Evolutionary conservation across 2,797 vertebrate species (phyloP).

Genomic region (Epinephelus malabaricus): DNA sequence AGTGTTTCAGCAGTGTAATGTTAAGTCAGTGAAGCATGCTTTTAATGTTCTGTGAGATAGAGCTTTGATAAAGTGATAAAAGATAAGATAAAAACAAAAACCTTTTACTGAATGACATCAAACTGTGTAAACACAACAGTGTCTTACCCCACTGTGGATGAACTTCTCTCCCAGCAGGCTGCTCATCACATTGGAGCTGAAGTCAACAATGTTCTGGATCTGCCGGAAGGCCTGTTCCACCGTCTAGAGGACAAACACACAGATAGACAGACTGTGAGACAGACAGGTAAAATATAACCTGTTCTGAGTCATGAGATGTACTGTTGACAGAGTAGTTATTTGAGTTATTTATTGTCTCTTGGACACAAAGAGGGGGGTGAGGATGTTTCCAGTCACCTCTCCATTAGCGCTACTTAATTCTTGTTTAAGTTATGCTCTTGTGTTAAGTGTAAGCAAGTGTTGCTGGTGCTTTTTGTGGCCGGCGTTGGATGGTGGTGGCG

Average conservation of each 20-base stretch:
- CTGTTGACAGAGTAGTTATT: neutral
- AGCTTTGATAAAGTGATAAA: neutral
- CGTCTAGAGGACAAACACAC: conserved; percentile 83
- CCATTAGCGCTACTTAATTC: too few species aligned
- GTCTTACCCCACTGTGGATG: conserved; percentile 93
- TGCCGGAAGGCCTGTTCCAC: conserved; percentile 93
- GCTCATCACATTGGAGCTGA: conserved; percentile 96
- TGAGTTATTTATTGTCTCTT: neutral
- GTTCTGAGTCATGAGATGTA: neutral
- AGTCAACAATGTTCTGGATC: conserved; percentile 96
- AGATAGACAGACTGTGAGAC: neutral
- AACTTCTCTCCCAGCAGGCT: conserved; percentile 95
- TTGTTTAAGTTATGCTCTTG: too few species aligned
- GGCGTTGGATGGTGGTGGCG: too few species aligned
- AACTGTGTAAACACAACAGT: neutral
- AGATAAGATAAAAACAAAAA: neutral
- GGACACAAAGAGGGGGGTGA: neutral
- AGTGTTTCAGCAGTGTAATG: neutral
- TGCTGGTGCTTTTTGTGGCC: too few species aligned
- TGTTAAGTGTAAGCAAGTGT: too few species aligned
- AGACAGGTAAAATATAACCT: neutral
- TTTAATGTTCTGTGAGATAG: neutral
- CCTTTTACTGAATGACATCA: neutral
- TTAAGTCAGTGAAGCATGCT: too few species aligned
- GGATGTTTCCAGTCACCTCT: too few species aligned